Evolutionary conservation across 2,113 vertebrate genomes (phyloP), one percentile per base, ranked within the genome.

Genomic region (Hippocampus zosterae): DNA sequence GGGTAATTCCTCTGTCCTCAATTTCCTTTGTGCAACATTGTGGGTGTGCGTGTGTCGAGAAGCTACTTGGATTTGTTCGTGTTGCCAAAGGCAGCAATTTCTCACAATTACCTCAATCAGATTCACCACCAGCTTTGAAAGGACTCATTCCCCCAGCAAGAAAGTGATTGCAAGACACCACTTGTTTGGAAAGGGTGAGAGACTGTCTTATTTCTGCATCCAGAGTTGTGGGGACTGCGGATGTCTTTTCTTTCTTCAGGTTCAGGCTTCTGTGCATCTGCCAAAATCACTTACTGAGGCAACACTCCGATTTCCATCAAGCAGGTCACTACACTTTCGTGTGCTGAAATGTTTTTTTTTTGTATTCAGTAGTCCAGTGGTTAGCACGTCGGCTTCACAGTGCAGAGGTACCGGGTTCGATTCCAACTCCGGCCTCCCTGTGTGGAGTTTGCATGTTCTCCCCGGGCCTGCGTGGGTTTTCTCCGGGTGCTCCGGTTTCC

Each of bases 1-100:
- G 37, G 65, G 79, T 67, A 77, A 76, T 83, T 82, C 78, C 67
- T 42, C 33, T 78, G 83, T 81, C 69, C 71, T 25, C 44, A 63
- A 72, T 71, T 67, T 74, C 50, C 74, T 72, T 64, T 79, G 75
- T 76, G 71, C 25, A 27, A 72, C 70, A 59, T 66, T 19, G 15
- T 37, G 9, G 33, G 29, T 3, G 57, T 37, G 29, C 29, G 27
- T 60, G 72, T 84, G 70, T 78, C 72, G 76, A 61, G 69, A 12
- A 48, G 37, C 48, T 46, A 56, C 33, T 57, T 53, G 67, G 44
- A 64, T 52, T 67, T 69, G 71, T 66, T 69, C 57, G 72, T 73
- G 79, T 40, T 60, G 74, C 72, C 1, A 57, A 77, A 79, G 67
- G 46, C 65, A 8, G 37, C 63, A 81, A 80, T 84, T 82, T 79